These are phyloP conservation scores for Psittacula echo DNA, from an alignment of 2,797 vertebrate species.

Conservation along the genomic window DNA sequence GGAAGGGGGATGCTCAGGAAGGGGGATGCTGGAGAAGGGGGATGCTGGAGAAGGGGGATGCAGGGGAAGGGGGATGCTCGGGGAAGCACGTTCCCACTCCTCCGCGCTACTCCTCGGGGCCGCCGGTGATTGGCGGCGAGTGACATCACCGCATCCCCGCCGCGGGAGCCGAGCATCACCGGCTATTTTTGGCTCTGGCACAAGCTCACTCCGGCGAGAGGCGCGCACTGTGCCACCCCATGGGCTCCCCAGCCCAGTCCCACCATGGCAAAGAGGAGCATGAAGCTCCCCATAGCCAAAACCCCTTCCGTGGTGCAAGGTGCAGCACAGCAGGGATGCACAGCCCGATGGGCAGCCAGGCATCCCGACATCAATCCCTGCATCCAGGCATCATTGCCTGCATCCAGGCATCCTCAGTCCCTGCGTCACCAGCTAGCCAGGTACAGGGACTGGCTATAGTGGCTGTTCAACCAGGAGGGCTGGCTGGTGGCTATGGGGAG, in stretches of 20 bases:
- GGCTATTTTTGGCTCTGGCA: slow-evolving; percentile 82
- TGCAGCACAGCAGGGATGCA: not conserved
- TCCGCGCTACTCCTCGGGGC: slow-evolving; percentile 68
- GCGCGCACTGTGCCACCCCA: slow-evolving; percentile 43
- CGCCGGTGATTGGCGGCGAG: slow-evolving; percentile 80
- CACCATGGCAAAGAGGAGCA: not conserved
- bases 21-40: slow-evolving; percentile 27
- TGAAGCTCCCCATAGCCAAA: not conserved
- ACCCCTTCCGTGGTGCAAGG: not conserved
- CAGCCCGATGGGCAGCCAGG: not conserved
- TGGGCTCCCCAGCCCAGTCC: not conserved
- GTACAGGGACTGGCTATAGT: too few relatives aligned
- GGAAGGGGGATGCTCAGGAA: not conserved
- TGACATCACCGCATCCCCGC: slow-evolving; percentile 84
- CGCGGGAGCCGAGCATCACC: slow-evolving; percentile 77
- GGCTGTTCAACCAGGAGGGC: not conserved
- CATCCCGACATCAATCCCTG: not conserved
- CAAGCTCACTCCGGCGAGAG: slow-evolving; percentile 61
- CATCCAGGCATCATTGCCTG: not conserved
- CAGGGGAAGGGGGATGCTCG: slow-evolving; percentile 38
- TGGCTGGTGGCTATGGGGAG: not conserved
- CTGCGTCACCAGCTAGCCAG: not conserved
- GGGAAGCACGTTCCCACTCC: slow-evolving; percentile 71
- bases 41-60: too few relatives aligned
- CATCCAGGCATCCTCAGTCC: not conserved